These are phyloP conservation scores for Hypotaenidia philippensis DNA, from an alignment of 2,797 vertebrate species.

Conservation along the genomic window DNA sequence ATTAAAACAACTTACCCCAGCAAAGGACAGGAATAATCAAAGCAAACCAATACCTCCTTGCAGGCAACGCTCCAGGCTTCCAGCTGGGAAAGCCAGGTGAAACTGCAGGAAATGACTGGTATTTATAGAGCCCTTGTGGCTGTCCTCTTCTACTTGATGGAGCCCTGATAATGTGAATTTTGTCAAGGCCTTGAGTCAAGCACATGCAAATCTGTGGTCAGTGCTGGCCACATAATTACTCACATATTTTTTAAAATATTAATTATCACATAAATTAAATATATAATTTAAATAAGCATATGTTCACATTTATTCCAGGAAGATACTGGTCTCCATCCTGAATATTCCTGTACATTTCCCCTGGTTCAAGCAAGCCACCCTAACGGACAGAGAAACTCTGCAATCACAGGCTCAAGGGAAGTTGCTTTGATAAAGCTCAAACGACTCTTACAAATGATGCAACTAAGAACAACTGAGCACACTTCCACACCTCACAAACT, in stretches of 20 bases:
- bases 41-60: not conserved
- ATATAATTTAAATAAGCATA: not conserved
- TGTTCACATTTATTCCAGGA: not conserved
- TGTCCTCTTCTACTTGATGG: not conserved
- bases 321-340: not conserved
- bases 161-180: not conserved
- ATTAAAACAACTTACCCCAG: slow-evolving; percentile 1
- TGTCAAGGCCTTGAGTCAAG: not conserved
- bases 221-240: not conserved
- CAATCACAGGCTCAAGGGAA: not conserved
- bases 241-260: no score
- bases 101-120: not conserved
- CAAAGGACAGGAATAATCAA: slow-evolving; percentile 17
- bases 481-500: not conserved
- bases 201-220: not conserved
- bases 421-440: not conserved
- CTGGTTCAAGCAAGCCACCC: not conserved
- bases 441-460: not conserved
- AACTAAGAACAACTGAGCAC: not conserved
- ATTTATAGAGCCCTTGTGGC: not conserved
- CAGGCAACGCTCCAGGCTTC: not conserved
- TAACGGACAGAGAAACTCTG: not conserved
- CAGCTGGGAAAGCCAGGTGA: slow-evolving; percentile 2
- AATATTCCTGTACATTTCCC: not conserved
- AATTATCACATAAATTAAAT: not conserved